These are phyloP conservation scores for Lates japonicus DNA, from an alignment of 2,797 vertebrate genomes.

Conservation along the genomic window DNA sequence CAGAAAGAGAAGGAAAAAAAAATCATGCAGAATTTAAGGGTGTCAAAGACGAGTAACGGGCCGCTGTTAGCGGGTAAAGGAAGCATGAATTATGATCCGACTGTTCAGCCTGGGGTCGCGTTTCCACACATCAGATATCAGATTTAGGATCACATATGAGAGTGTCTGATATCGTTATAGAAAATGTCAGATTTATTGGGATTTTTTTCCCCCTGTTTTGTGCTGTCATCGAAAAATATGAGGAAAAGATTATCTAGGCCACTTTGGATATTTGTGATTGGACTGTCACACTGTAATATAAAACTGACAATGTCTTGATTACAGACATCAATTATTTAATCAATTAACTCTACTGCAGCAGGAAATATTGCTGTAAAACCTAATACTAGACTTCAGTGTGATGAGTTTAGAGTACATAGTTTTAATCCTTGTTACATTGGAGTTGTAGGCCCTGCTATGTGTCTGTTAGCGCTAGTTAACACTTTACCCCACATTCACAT, in stretches of 20 bases:
- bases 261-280: not conserved
- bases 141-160: constrained; percentile 37
- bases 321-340: not conserved
- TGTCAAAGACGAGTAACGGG: constrained; percentile 36
- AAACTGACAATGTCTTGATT: not conserved
- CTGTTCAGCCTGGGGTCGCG: constrained; percentile 32
- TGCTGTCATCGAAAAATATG: not conserved
- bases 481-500: not conserved
- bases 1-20: constrained; percentile 18
- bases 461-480: not conserved
- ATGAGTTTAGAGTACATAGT: not conserved
- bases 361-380: not conserved
- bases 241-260: not conserved
- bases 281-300: not conserved
- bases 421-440: not conserved
- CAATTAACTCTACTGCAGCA: not conserved
- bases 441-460: not conserved
- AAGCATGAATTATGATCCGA: constrained; percentile 44
- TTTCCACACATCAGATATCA: constrained; percentile 37
- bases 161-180: constrained; percentile 41
- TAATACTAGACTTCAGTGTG: not conserved
- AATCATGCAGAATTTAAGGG: constrained; percentile 33
- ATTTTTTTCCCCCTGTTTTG: not conserved
- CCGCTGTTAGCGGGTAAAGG: constrained; percentile 11
- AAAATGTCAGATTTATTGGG: constrained; percentile 28